phyloP scores from a whole-genome alignment of 2,113 vertebrate species.

The Rhea americana region DNA sequence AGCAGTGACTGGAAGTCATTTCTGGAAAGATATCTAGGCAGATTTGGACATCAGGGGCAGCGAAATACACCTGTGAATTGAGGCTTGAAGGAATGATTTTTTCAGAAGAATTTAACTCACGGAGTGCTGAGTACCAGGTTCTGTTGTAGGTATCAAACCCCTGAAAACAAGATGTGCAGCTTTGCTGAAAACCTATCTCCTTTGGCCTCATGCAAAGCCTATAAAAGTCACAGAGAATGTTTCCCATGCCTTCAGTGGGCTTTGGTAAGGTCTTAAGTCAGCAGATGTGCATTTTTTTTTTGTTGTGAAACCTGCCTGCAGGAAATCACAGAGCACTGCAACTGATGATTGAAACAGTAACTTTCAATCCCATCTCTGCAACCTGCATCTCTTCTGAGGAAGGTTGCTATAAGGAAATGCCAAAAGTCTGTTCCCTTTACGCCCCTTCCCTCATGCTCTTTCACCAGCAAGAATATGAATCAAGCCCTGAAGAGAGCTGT shows the following conservation, averaged over 20 bases:
- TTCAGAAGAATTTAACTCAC: background rate
- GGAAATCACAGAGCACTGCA: background rate
- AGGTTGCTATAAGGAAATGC: slow-evolving; percentile 48
- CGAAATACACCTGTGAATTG: background rate
- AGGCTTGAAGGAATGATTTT: background rate
- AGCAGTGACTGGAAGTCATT: background rate
- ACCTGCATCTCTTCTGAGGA: background rate
- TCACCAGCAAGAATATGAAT: slow-evolving; percentile 71
- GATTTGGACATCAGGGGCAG: background rate
- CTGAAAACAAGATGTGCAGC: background rate
- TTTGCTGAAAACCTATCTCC: background rate
- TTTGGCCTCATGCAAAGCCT: background rate
- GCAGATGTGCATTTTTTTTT: background rate
- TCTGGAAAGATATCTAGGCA: background rate
- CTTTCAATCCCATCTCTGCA: background rate
- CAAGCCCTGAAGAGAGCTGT: slow-evolving; percentile 69
- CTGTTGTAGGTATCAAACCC: background rate
- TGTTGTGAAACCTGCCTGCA: slow-evolving; percentile 3
- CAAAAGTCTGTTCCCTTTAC: slow-evolving; percentile 28
- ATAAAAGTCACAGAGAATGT: background rate
- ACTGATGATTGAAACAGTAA: background rate
- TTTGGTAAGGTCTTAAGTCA: background rate
- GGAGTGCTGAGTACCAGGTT: background rate
- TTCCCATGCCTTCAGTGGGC: background rate
- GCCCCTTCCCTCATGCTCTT: slow-evolving; percentile 7